Base-by-base conservation (phyloP, 2,797 vertebrate species). In the Hipposideros larvatus region DNA sequence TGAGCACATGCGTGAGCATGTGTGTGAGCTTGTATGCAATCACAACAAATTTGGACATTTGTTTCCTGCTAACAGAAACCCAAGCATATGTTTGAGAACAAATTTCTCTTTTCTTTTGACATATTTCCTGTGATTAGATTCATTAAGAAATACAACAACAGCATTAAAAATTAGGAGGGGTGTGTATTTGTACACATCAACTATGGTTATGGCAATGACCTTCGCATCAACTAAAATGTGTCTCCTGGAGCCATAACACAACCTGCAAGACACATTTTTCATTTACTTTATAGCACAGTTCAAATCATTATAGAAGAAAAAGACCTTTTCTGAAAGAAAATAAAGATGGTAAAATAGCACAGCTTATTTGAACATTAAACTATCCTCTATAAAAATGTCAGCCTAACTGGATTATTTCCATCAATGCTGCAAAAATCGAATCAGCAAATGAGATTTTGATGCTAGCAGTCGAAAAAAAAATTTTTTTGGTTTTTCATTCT, bases 361-460 rank as follows among this genome's bases (percentile, higher is more conserved):
- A 15, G 73, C 71, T 95, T 91, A 94, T 96, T 85, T 90, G 96
- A 97, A 96, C 93, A 90, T 91, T 91, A 96, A 97, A 97, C 89
- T 82, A 94, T 84, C 66, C 74, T 96, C 94, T 92, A 93, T 94
- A 96, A 96, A 97, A 93, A 94, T 85, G 97, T 94, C 97, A 95
- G 8, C 94, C 83, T 96, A 94, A 95, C 91, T 89, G 89, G 79
- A 97, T 97, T 93, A 89, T 61, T 94, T 94, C 93, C 89, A 93
- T 90, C 96, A 90, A 28, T 51, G 94, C 88, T 89, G 34, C 84
- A 94, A 96, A 95, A 95, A 93, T 90, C 89, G 93, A 95, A 89
- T 80, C 75, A 51, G 78, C 59, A 97, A 97, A 97, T 94, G 97
- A 93, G 90, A 96, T 77, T 97, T 96, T 85, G 95, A 96, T 78